These are phyloP conservation scores for Mesitornis unicolor DNA, from an alignment of 2,113 vertebrate genomes.

Conservation along the genomic window DNA sequence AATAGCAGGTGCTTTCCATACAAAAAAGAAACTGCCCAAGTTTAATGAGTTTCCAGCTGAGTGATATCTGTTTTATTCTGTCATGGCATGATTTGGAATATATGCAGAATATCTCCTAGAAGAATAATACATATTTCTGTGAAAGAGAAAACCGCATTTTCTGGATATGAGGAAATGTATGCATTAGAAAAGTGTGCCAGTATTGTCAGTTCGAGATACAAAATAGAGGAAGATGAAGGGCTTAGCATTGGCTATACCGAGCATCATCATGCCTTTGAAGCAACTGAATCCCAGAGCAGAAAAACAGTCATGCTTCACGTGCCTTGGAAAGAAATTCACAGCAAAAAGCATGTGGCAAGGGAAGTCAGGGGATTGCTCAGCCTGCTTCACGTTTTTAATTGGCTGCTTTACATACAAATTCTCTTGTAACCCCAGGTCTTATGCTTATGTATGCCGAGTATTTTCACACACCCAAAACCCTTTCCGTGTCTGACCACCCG, in stretches of 20 bases:
- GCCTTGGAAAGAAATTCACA: not conserved
- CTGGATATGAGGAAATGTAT: not conserved
- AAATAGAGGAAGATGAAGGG: not conserved
- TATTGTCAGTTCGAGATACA: not conserved
- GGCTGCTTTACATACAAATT: not conserved
- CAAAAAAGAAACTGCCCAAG: not conserved
- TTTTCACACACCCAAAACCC: not conserved
- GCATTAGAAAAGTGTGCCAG: not conserved
- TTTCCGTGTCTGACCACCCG: not conserved
- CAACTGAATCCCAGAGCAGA: not conserved
- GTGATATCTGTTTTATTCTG: not conserved
- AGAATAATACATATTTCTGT: not conserved
- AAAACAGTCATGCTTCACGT: not conserved
- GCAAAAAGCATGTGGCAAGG: not conserved
- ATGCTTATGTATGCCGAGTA: rapidly evolving
- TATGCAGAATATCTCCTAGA: not conserved
- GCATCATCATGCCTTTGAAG: not conserved
- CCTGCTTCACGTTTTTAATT: not conserved
- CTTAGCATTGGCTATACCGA: not conserved
- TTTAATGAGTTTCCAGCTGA: not conserved
- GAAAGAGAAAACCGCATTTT: not conserved
- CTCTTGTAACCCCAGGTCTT: not conserved
- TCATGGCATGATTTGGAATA: not conserved
- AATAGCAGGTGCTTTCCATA: not conserved
- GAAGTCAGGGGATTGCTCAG: not conserved